A percentile compares a stretch with the other conserved stretches of the same genome.
These are phyloP conservation scores for Homalodisca vitripennis DNA, from an alignment of 1,140 invertebrate species.

Conservation along the genomic window DNA sequence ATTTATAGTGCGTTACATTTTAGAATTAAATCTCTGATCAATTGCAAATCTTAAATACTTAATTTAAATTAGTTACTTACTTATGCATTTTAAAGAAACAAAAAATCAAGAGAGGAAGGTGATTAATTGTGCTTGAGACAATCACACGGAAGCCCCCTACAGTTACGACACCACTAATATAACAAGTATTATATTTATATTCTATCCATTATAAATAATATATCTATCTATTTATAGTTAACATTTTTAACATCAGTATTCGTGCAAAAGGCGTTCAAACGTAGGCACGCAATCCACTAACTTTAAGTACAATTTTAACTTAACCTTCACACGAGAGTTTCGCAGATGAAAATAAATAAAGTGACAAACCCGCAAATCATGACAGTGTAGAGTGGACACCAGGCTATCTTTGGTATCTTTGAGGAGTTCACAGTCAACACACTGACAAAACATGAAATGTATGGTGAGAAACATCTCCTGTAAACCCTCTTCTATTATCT, in stretches of 20 bases:
- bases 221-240: constrained; percentile 27
- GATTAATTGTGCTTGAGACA: too few species aligned
- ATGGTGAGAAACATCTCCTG: too few species aligned
- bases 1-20: too few species aligned
- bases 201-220: constrained; percentile 25
- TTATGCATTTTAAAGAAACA: too few species aligned
- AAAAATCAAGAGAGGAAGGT: too few species aligned
- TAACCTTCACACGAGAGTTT: not conserved
- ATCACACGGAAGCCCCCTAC: not conserved
- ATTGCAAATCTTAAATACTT: too few species aligned
- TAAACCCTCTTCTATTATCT: too few species aligned
- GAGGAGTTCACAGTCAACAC: too few species aligned
- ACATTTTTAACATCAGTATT: constrained; percentile 25
- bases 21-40: too few species aligned
- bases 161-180: not conserved
- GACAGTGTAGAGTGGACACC: constrained; percentile 6
- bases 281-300: constrained; percentile 23
- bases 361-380: not conserved
- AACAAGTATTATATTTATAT: constrained; percentile 27
- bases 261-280: constrained; percentile 21
- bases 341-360: constrained; percentile 12
- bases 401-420: constrained; percentile 11
- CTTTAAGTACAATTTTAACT: constrained; percentile 25
- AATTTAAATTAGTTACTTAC: too few species aligned
- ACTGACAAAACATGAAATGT: too few species aligned